Evolutionary conservation across 2,888 invertebrate species (phyloP).

Genomic region (Onchidella celtica): DNA sequence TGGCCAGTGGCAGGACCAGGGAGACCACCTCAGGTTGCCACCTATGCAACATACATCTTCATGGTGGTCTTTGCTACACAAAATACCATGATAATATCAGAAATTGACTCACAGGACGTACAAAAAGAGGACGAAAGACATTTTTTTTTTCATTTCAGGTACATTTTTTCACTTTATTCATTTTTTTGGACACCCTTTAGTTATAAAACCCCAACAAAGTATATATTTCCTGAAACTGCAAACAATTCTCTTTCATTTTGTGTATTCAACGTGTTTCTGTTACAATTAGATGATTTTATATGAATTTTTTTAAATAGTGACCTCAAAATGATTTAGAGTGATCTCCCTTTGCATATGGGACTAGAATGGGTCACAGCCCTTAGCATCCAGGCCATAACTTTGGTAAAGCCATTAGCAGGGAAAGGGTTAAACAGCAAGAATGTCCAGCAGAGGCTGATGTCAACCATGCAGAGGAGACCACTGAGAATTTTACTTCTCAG

Average conservation of each 20-base stretch:
- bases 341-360: background rate
- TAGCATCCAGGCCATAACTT: background rate
- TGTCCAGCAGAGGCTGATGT: no score
- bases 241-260: no score
- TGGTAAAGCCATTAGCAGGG: background rate
- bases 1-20: conserved; percentile 4
- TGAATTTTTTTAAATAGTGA: no score
- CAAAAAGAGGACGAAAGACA: background rate
- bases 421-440: background rate
- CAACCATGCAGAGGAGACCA: no score
- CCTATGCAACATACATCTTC: background rate
- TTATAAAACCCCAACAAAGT: background rate
- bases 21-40: background rate
- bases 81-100: background rate
- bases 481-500: no score
- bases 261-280: no score
- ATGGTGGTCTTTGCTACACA: background rate
- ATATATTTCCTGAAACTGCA: no score
- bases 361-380: background rate
- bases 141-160: background rate
- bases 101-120: background rate
- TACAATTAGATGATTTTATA: no score
- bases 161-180: background rate
- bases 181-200: no score
- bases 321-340: background rate